These are phyloP conservation scores for Corythoichthys intestinalis DNA, from an alignment of 2,113 vertebrate genomes.

Conservation along the genomic window DNA sequence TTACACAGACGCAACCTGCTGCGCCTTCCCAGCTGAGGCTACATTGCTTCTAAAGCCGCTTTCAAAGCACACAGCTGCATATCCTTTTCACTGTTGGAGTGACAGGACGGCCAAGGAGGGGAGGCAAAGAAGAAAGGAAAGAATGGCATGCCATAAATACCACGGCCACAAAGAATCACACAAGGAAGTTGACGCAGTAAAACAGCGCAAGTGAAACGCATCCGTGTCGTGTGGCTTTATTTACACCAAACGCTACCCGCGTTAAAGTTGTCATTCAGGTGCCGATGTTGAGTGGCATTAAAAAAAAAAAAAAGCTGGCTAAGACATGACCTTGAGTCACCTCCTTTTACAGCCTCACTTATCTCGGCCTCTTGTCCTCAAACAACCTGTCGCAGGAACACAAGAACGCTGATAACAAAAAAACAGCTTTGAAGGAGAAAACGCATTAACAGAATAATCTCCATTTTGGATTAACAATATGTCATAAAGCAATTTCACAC, in stretches of 20 bases:
- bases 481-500: constrained; percentile 8
- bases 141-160: constrained; percentile 48
- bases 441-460: neutral
- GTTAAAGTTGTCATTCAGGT: constrained; percentile 2
- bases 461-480: constrained; percentile 21
- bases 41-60: constrained; percentile 39
- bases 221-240: constrained; percentile 15
- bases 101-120: constrained; percentile 34
- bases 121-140: neutral
- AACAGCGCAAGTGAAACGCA: constrained; percentile 29
- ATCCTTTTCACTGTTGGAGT: constrained; percentile 54
- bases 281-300: constrained; percentile 36
- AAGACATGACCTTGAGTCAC: constrained; percentile 38
- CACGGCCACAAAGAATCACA: constrained; percentile 36
- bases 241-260: neutral
- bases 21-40: constrained; percentile 39
- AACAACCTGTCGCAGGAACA: constrained; percentile 9
- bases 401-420: constrained; percentile 12
- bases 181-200: constrained; percentile 45
- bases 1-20: constrained; percentile 41
- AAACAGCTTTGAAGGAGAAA: constrained; percentile 3
- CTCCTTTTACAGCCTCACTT: neutral
- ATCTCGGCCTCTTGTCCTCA: constrained; percentile 15
- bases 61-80: constrained; percentile 43
- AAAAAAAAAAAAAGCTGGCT: constrained; percentile 26